phyloP scores from a whole-genome alignment of 2,797 vertebrate species.

The Chelonia mydas region DNA sequence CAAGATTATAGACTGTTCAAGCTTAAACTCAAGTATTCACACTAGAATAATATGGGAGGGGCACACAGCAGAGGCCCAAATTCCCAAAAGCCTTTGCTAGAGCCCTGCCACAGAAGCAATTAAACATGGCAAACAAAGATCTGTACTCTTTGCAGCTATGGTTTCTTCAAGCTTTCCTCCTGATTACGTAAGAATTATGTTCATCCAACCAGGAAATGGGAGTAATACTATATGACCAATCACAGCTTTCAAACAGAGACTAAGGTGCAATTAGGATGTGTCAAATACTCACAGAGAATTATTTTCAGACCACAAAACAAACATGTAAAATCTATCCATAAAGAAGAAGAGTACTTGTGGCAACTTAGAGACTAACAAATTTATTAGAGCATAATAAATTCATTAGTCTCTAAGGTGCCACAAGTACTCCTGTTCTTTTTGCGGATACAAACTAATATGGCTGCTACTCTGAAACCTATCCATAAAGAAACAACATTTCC shows the following conservation, averaged over 20 bases:
- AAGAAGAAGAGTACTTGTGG: background rate
- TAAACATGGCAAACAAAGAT: background rate
- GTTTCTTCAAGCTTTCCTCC: background rate
- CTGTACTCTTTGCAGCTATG: background rate
- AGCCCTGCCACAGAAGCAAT: background rate
- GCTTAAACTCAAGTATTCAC: background rate
- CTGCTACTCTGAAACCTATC: background rate
- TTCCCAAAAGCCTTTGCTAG: background rate
- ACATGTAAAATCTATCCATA: background rate
- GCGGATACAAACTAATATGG: too few relatives aligned
- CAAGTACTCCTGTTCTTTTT: too few relatives aligned
- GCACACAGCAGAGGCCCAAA: background rate
- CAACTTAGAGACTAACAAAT: too few relatives aligned
- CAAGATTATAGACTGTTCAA: background rate
- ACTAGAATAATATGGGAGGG: background rate
- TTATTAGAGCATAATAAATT: too few relatives aligned
- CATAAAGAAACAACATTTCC: conserved; percentile 33
- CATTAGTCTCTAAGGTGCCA: too few relatives aligned
- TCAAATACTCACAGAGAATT: conserved; percentile 11
- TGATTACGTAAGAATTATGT: background rate
- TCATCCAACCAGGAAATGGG: background rate
- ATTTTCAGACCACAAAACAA: conserved; percentile 7
- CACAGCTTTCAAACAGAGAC: background rate
- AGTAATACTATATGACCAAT: background rate
- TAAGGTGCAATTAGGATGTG: background rate